phyloP scores from a whole-genome alignment of 2,888 invertebrate genomes.

The Tipula unca region DNA sequence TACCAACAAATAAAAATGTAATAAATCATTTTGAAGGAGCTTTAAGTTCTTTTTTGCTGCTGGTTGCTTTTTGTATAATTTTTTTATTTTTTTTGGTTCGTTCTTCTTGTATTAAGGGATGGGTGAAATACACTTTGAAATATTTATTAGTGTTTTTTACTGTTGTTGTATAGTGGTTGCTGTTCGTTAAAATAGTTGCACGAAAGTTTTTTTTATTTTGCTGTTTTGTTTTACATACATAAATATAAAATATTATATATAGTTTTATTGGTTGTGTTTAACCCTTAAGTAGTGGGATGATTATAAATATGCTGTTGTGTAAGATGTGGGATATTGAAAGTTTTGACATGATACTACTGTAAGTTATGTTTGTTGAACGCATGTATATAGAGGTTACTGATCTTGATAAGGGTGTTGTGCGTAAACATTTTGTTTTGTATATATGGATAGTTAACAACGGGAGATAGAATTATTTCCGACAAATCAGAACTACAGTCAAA shows the following conservation, averaged over 20 bases:
- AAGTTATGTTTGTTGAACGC: background rate
- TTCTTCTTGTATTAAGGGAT: background rate
- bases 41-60: slow-evolving; percentile 2
- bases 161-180: background rate
- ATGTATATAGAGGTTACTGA: background rate
- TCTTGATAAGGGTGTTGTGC: background rate
- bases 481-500: no score
- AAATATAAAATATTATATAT: background rate
- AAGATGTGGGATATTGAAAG: background rate
- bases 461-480: no score
- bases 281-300: slow-evolving; percentile 14
- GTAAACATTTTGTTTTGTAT: no score
- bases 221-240: background rate
- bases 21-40: slow-evolving; percentile 8
- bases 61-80: background rate
- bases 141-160: background rate
- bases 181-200: slow-evolving; percentile 8
- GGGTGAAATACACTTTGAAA: slow-evolving; percentile 2
- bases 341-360: background rate
- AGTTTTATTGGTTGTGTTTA: background rate
- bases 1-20: slow-evolving; percentile 14
- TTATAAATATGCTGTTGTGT: background rate
- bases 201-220: background rate
- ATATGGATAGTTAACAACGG: no score
- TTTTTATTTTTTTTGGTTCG: background rate